phyloP scores from a whole-genome alignment of 2,113 vertebrate species.

The Daphoenositta chrysoptera region DNA sequence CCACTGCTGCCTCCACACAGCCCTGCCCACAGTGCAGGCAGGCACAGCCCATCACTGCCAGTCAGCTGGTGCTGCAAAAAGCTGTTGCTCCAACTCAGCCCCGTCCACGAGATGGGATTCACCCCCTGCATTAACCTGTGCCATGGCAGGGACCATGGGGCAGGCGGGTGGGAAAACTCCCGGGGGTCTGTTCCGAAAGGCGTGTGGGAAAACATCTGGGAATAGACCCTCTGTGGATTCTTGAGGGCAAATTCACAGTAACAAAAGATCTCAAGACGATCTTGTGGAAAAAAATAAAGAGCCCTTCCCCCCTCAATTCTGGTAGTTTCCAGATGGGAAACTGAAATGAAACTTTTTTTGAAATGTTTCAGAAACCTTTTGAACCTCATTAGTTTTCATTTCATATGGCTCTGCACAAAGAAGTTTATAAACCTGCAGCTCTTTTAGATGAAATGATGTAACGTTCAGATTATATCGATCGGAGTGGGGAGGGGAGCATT shows the following conservation, averaged over 20 bases:
- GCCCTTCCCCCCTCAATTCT: not conserved
- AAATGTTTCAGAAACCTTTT: slow-evolving; percentile 55
- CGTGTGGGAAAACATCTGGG: not conserved
- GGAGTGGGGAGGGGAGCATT: not conserved
- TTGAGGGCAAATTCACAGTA: not conserved
- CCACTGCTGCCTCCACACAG: not conserved
- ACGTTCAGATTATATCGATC: not conserved
- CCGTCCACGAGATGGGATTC: accelerated
- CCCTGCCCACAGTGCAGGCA: not conserved
- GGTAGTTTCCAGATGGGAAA: slow-evolving; percentile 49
- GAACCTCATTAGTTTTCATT: slow-evolving; percentile 60
- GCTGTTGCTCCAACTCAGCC: not conserved
- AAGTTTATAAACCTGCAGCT: slow-evolving; percentile 38
- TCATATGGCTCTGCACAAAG: slow-evolving; percentile 36
- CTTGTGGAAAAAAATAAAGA: not conserved
- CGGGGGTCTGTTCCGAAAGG: not conserved
- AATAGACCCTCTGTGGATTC: not conserved
- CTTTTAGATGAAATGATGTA: slow-evolving; percentile 46
- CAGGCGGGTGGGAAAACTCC: not conserved
- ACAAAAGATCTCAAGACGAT: slow-evolving; percentile 20
- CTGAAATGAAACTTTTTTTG: slow-evolving; percentile 15
- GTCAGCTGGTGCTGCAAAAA: not conserved
- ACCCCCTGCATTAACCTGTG: not conserved
- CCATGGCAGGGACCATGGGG: accelerated
- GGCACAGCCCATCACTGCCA: not conserved